Percentiles rank a stretch among this genome's conserved stretches.
These are phyloP conservation scores for Anniella stebbinsi DNA, from an alignment of 2,797 vertebrate species.

Conservation along the genomic window DNA sequence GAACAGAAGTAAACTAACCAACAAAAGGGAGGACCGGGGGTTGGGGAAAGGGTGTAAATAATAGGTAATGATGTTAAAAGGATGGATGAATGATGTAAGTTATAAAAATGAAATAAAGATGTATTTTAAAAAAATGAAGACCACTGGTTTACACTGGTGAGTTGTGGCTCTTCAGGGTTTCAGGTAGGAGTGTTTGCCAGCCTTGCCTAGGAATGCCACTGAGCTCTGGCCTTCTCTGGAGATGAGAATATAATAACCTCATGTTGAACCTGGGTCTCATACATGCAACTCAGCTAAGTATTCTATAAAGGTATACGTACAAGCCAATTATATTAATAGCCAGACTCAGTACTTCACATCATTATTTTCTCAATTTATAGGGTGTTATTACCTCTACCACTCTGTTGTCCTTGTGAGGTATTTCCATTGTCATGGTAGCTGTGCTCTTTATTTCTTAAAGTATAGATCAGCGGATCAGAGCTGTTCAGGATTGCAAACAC, in stretches of 20 bases:
- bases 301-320: background rate
- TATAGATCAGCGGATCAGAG: conserved; percentile 39
- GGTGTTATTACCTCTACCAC: conserved; percentile 4
- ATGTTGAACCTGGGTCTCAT: background rate
- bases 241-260: background rate
- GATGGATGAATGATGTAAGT: too few relatives aligned
- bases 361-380: background rate
- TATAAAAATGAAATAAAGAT: too few relatives aligned
- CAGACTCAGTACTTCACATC: background rate
- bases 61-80: too few relatives aligned
- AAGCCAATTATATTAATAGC: background rate
- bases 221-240: background rate
- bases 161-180: background rate
- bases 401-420: conserved; percentile 16
- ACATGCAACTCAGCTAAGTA: background rate
- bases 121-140: too few relatives aligned
- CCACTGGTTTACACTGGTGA: background rate
- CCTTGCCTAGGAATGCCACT: background rate
- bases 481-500: background rate
- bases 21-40: too few relatives aligned
- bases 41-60: too few relatives aligned
- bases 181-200: background rate
- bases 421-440: conserved; percentile 47
- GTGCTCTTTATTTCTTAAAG: conserved; percentile 57
- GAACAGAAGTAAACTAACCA: too few relatives aligned